Conservation (phyloP, 2,797 vertebrate genomes). For the Simalia tracyae region DNA sequence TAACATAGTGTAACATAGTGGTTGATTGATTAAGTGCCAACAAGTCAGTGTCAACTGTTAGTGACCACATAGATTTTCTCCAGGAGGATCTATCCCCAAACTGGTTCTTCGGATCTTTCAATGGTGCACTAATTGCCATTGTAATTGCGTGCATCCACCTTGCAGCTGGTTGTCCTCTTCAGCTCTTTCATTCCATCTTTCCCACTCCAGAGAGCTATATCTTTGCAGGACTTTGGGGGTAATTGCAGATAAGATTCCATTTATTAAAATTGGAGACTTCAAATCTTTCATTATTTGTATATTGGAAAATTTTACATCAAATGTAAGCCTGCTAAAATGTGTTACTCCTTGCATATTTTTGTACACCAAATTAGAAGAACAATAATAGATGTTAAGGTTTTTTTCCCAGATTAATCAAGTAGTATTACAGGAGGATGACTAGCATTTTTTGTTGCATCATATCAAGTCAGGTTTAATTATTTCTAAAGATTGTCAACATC, state of each 20-base stretch:
- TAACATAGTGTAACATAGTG: too few relatives aligned
- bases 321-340: not conserved
- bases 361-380: not conserved
- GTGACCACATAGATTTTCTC: too few relatives aligned
- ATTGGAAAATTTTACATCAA: not conserved
- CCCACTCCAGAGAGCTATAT: too few relatives aligned
- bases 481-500: not conserved
- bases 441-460: not conserved
- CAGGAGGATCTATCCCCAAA: too few relatives aligned
- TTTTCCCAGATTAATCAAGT: not conserved
- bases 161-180: too few relatives aligned
- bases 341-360: not conserved
- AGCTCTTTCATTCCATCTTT: too few relatives aligned
- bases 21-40: too few relatives aligned
- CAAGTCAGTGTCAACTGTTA: too few relatives aligned
- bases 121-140: too few relatives aligned
- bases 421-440: not conserved
- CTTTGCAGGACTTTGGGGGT: too few relatives aligned
- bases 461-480: not conserved
- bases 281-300: not conserved
- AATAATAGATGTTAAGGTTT: slow-evolving; percentile 2
- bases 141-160: too few relatives aligned
- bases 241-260: not conserved
- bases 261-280: not conserved
- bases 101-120: too few relatives aligned